Evolutionary conservation across 2,888 invertebrate genomes (phyloP).

Genomic region (Microplitis manilae): DNA sequence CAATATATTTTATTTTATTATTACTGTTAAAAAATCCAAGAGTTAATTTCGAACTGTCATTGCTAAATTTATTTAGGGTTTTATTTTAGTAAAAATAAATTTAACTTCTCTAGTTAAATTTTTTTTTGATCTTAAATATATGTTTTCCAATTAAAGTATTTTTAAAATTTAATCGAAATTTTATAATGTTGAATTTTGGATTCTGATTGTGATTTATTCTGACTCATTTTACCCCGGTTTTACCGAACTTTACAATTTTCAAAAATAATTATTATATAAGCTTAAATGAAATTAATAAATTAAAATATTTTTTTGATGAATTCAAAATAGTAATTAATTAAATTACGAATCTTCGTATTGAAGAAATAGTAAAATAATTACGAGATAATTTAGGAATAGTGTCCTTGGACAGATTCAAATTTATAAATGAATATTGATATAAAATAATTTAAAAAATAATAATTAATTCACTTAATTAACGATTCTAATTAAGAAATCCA

Average conservation of each 20-base stretch:
- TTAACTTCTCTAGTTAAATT: neutral
- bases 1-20: neutral
- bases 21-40: constrained; percentile 5
- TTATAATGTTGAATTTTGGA: too few species aligned
- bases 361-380: neutral
- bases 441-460: neutral
- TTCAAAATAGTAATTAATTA: too few species aligned
- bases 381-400: constrained; percentile 34
- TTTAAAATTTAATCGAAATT: too few species aligned
- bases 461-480: constrained; percentile 33
- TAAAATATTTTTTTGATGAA: too few species aligned
- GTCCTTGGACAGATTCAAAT: constrained; percentile 52
- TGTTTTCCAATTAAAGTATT: too few species aligned
- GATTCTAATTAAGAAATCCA: constrained; percentile 24
- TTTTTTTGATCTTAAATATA: too few species aligned
- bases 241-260: too few species aligned
- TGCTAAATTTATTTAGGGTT: constrained; percentile 19
- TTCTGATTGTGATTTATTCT: too few species aligned
- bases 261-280: too few species aligned
- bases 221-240: too few species aligned
- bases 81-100: neutral
- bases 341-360: too few species aligned
- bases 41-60: constrained; percentile 31
- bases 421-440: constrained; percentile 55
- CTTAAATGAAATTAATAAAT: too few species aligned